These are phyloP conservation scores for Theristicus caerulescens DNA, from an alignment of 2,113 vertebrate genomes.

Conservation along the genomic window DNA sequence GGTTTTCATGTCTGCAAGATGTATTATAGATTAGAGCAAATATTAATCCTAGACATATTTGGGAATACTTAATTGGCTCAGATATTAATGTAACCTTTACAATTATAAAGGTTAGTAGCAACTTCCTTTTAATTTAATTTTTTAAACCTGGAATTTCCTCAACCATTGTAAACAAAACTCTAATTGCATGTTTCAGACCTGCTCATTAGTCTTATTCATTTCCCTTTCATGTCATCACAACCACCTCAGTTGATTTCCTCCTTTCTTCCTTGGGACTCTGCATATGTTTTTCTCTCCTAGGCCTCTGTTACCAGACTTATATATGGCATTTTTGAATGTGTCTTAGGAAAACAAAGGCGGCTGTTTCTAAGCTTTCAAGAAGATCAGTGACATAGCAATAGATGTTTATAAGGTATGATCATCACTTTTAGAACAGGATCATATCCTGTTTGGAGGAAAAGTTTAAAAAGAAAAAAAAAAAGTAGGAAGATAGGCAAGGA, in stretches of 20 bases:
- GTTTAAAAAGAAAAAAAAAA: background rate
- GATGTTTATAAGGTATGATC: background rate
- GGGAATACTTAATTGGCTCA: background rate
- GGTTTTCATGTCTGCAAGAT: background rate
- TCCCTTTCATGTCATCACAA: background rate
- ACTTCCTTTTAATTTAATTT: background rate
- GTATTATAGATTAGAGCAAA: background rate
- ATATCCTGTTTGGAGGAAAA: background rate
- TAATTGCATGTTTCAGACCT: background rate
- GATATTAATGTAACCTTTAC: background rate
- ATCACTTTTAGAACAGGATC: background rate
- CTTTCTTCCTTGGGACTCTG: background rate
- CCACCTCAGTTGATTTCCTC: background rate
- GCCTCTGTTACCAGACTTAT: background rate
- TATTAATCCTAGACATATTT: background rate
- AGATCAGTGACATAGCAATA: background rate
- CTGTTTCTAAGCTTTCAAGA: background rate
- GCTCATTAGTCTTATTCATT: background rate
- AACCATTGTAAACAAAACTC: background rate
- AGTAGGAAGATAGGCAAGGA: background rate
- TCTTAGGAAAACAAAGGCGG: background rate
- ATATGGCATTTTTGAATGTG: background rate
- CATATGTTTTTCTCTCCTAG: background rate
- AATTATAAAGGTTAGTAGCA: background rate
- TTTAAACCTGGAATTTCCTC: background rate